Evolutionary conservation across 2,113 vertebrate genomes (phyloP).

Genomic region (Tonatia bakeri): DNA sequence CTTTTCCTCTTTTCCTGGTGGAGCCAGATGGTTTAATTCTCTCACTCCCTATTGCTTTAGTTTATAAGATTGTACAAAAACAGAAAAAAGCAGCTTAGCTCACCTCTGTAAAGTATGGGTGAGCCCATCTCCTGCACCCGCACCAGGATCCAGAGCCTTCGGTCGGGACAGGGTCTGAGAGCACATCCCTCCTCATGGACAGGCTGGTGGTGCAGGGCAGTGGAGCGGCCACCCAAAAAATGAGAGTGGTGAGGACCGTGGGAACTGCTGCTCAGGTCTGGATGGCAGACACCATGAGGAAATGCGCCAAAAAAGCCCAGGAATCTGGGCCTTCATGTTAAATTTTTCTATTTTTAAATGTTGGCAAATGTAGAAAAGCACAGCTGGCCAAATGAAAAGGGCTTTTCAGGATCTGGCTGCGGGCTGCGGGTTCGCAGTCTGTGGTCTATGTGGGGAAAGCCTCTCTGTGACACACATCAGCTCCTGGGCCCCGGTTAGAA

Average conservation of each 20-base stretch:
- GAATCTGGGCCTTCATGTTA: neutral
- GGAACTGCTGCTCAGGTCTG: neutral
- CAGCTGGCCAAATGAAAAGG: neutral
- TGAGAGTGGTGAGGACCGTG: too few species aligned
- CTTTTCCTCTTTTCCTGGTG: neutral
- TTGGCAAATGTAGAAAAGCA: neutral
- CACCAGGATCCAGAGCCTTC: rapidly evolving
- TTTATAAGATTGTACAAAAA: neutral
- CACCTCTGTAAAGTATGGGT: neutral
- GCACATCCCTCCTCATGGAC: rapidly evolving
- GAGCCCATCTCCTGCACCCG: too few species aligned
- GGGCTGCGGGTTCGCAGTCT: neutral
- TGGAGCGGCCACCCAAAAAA: neutral
- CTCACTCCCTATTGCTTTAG: neutral
- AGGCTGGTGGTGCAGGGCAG: neutral
- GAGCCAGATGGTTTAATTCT: neutral
- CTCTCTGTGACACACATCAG: neutral
- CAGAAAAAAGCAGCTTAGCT: neutral
- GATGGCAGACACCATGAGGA: neutral
- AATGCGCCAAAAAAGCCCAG: neutral
- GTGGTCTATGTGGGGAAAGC: neutral
- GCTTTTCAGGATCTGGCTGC: neutral
- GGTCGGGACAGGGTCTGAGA: neutral
- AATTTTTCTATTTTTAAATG: conserved; percentile 6
- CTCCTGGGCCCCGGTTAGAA: neutral